These are phyloP conservation scores for Tachina fera DNA, from an alignment of 2,888 invertebrate genomes.

Conservation along the genomic window DNA sequence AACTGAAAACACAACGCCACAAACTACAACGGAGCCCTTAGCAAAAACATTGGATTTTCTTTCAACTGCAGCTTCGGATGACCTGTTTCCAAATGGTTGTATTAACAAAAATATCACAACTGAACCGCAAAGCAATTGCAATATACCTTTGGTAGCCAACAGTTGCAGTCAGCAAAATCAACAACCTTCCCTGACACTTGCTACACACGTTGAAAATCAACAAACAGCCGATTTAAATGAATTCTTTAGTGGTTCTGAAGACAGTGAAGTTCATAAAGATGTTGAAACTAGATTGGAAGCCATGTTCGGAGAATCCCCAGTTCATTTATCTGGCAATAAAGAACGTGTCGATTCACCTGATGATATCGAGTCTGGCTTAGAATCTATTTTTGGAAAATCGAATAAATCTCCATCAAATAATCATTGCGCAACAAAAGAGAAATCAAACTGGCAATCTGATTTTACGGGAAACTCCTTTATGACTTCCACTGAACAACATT, in stretches of 20 bases:
- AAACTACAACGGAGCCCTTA: conserved; percentile 37
- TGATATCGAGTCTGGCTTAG: conserved; percentile 77
- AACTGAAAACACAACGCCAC: conserved; percentile 38
- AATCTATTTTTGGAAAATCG: conserved; percentile 81
- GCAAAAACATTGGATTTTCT: conserved; percentile 71
- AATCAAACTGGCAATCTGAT: conserved; percentile 77
- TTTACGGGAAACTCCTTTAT: conserved; percentile 69
- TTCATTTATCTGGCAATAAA: conserved; percentile 75
- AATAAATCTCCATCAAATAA: conserved; percentile 75
- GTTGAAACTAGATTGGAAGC: conserved; percentile 82
- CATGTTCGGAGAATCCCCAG: conserved; percentile 83
- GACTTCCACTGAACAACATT: conserved; percentile 60
- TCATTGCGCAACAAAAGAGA: conserved; percentile 74
- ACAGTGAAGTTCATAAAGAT: conserved; percentile 81
- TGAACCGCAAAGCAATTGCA: conserved; percentile 67
- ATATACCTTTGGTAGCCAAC: conserved; percentile 61
- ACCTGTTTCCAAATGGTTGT: conserved; percentile 81
- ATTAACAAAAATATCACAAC: conserved; percentile 78
- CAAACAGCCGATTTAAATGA: conserved; percentile 76
- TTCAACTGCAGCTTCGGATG: conserved; percentile 75
- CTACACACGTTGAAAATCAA: conserved; percentile 75
- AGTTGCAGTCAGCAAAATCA: conserved; percentile 79
- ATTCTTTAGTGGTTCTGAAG: conserved; percentile 79
- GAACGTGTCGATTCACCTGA: conserved; percentile 60
- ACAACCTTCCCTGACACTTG: conserved; percentile 74